phyloP scores from a whole-genome alignment of 30 jellyfish, hydroid and myxozoan species.

The Clytia hemisphaerica region DNA sequence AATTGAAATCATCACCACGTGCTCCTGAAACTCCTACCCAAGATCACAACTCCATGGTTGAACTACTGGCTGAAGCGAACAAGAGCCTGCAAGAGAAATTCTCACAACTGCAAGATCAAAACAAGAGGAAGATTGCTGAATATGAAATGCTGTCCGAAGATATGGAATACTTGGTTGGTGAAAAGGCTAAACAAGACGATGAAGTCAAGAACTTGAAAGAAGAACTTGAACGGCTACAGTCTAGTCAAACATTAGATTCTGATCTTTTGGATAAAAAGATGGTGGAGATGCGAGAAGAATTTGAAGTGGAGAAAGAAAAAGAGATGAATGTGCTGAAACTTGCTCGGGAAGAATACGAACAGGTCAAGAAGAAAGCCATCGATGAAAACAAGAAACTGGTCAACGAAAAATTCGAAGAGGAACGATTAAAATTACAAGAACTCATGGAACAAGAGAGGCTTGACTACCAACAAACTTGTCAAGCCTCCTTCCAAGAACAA shows the following conservation, averaged over 20 bases:
- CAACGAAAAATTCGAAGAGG: constrained; percentile 18
- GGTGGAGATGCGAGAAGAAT: background rate
- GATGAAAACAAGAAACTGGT: constrained; percentile 17
- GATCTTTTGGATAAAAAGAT: background rate
- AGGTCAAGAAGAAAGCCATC: constrained; percentile 17
- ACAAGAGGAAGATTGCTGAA: constrained; percentile 12
- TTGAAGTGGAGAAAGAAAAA: constrained; percentile 1
- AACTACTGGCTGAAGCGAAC: constrained; percentile 15
- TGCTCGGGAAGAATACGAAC: constrained; percentile 33
- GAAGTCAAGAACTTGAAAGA: background rate
- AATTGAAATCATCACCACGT: background rate
- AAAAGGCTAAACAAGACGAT: constrained; percentile 8
- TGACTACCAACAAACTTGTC: background rate
- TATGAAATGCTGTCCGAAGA: constrained; percentile 19
- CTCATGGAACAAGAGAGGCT: background rate
- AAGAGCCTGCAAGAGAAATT: constrained; percentile 21
- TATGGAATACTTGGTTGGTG: constrained; percentile 9
- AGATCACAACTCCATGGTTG: constrained; percentile 4
- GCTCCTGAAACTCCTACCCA: background rate
- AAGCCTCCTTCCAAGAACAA: constrained; percentile 1
- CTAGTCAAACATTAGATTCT: background rate
- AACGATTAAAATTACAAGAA: background rate
- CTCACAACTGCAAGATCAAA: constrained; percentile 6
- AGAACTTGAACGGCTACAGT: background rate
- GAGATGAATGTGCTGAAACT: constrained; percentile 1